These are phyloP conservation scores for Dreissena polymorpha DNA, from an alignment of 1,140 invertebrate species.

Conservation along the genomic window DNA sequence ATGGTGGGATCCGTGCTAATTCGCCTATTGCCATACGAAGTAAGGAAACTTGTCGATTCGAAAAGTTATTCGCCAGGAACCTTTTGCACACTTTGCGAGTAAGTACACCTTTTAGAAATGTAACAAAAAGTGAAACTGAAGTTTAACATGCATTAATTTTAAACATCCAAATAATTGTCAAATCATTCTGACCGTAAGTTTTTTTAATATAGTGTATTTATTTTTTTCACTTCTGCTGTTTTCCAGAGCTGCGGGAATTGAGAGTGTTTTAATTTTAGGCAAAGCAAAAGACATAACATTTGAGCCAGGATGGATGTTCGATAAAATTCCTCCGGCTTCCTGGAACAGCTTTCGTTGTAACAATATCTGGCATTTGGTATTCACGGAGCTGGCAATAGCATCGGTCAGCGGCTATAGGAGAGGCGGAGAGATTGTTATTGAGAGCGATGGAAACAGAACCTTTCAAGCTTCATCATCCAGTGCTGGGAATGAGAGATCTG, in stretches of 20 bases:
- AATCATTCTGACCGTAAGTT: no score
- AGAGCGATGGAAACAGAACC: background rate
- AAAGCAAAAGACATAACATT: background rate
- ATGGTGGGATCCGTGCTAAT: background rate
- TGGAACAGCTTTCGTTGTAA: constrained; percentile 2
- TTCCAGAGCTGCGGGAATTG: no score
- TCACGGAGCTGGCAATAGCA: background rate
- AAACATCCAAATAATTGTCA: no score
- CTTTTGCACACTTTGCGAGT: no score
- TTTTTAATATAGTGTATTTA: no score
- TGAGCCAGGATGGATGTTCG: background rate
- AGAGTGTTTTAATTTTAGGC: background rate
- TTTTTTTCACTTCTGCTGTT: no score
- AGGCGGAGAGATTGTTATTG: background rate
- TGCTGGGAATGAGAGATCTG: background rate
- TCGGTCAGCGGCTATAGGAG: background rate
- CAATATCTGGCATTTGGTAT: background rate
- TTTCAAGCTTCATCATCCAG: background rate
- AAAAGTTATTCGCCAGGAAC: no score
- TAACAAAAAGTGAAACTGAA: no score
- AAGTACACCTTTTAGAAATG: no score
- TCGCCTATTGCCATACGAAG: no score
- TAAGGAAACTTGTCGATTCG: no score
- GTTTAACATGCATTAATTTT: no score
- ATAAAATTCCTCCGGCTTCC: background rate